A percentile compares a stretch with the other conserved stretches of the same genome.
Evolutionary conservation across 2,797 vertebrate genomes (phyloP).

Genomic region (Meda fulgida): DNA sequence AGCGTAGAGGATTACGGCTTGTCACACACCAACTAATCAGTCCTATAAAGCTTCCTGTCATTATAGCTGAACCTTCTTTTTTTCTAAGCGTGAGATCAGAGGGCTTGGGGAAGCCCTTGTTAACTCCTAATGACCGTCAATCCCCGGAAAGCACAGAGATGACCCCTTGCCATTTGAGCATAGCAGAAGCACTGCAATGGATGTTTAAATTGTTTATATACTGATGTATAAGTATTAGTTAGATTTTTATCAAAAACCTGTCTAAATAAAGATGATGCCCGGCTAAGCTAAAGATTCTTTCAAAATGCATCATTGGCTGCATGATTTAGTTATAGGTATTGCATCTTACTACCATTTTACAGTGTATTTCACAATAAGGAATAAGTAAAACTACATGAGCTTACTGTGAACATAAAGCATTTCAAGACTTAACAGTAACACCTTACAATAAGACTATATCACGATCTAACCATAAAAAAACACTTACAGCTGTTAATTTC

Average conservation of each 20-base stretch:
- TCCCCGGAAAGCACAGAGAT: background rate
- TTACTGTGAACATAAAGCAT: background rate
- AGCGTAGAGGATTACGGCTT: background rate
- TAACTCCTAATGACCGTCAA: background rate
- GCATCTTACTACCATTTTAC: background rate
- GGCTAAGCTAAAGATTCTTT: background rate
- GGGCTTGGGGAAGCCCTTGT: constrained; percentile 26
- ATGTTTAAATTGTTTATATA: background rate
- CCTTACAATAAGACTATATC: background rate
- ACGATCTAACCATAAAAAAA: background rate
- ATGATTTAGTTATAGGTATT: background rate
- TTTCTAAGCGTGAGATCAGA: background rate
- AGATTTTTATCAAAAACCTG: background rate
- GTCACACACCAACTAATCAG: background rate
- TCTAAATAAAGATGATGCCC: background rate
- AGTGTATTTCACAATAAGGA: background rate
- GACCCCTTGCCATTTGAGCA: background rate
- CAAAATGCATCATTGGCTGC: background rate
- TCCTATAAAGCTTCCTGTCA: constrained; percentile 1
- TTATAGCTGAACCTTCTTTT: constrained; percentile 19
- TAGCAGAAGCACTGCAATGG: background rate
- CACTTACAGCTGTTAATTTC: background rate
- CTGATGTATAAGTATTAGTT: background rate
- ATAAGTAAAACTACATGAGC: background rate
- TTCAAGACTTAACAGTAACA: background rate